Conservation (phyloP, 2,888 invertebrate genomes). For the Argyra leucocephala region DNA sequence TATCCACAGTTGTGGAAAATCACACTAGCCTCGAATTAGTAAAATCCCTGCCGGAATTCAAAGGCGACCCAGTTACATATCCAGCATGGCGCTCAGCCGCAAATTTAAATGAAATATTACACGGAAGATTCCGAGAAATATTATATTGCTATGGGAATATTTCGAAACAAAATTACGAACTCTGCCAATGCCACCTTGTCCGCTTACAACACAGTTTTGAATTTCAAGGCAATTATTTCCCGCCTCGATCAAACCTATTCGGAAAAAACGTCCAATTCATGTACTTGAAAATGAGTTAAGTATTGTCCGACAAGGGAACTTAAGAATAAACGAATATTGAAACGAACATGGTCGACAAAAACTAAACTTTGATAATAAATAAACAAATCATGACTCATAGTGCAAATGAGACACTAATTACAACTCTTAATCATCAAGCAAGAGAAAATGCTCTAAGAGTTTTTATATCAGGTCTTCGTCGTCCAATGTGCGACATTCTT, state of each 20-base stretch:
- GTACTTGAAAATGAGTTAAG: constrained; percentile 22
- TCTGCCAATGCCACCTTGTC: constrained; percentile 18
- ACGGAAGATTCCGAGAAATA: constrained; percentile 16
- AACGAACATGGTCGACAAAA: constrained; percentile 19
- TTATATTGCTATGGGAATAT: constrained; percentile 16
- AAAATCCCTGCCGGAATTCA: not conserved
- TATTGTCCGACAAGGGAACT: constrained; percentile 22
- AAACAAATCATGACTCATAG: constrained; percentile 21
- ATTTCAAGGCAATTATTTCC: constrained; percentile 19
- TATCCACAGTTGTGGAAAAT: not conserved
- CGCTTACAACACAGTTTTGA: constrained; percentile 18
- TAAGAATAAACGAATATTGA: constrained; percentile 21
- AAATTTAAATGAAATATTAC: constrained; percentile 13
- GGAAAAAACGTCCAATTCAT: constrained; percentile 21
- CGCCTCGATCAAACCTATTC: constrained; percentile 21
- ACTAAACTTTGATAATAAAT: too few species aligned
- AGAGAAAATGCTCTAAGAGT: too few species aligned
- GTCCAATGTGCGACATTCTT: too few species aligned
- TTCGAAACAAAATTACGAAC: constrained; percentile 18
- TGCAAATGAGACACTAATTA: constrained; percentile 17
- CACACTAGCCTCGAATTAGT: not conserved
- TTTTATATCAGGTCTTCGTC: too few species aligned
- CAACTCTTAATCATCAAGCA: constrained; percentile 18
- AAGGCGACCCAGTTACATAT: constrained; percentile 12
- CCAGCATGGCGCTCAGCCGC: constrained; percentile 17